phyloP scores from a whole-genome alignment of 2,888 invertebrate genomes.

The Eueremaeus valkanovi region DNA sequence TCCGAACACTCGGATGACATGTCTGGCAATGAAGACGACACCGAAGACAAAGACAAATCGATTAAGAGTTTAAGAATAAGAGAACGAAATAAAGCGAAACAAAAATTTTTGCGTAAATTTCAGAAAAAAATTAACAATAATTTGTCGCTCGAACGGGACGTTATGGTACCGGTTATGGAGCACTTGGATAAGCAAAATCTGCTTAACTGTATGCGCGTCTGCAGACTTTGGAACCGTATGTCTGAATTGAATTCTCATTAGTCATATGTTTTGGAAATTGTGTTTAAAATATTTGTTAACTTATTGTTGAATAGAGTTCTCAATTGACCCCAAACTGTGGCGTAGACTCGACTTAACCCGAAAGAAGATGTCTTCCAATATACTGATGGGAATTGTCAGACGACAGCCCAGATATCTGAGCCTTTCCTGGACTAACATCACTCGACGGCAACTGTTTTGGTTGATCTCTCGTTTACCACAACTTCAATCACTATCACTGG shows the following conservation, averaged over 20 bases:
- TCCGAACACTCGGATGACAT: conserved; percentile 35
- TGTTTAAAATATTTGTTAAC: neutral
- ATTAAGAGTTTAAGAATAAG: conserved; percentile 33
- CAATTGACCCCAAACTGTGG: conserved; percentile 79
- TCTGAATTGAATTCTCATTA: too few relatives aligned
- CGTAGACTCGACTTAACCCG: conserved; percentile 71
- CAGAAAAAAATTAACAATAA: conserved; percentile 42
- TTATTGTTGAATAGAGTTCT: conserved; percentile 57
- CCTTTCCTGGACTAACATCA: conserved; percentile 82
- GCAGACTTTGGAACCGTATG: conserved; percentile 73
- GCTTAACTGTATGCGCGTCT: conserved; percentile 66
- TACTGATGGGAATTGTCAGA: conserved; percentile 73
- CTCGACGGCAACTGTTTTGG: conserved; percentile 85
- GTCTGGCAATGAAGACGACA: conserved; percentile 43
- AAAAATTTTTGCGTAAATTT: conserved; percentile 42
- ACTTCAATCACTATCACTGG: conserved; percentile 71
- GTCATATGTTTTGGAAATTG: neutral
- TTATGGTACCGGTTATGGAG: conserved; percentile 55
- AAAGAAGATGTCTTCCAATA: conserved; percentile 58
- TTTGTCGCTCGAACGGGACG: conserved; percentile 49
- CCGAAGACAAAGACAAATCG: conserved; percentile 44
- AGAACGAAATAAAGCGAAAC: conserved; percentile 36
- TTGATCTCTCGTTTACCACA: conserved; percentile 79
- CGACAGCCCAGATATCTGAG: conserved; percentile 79
- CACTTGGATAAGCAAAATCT: conserved; percentile 56